Evolutionary conservation across 1,140 invertebrate genomes (phyloP).

Genomic region (Charaxes varanes): DNA sequence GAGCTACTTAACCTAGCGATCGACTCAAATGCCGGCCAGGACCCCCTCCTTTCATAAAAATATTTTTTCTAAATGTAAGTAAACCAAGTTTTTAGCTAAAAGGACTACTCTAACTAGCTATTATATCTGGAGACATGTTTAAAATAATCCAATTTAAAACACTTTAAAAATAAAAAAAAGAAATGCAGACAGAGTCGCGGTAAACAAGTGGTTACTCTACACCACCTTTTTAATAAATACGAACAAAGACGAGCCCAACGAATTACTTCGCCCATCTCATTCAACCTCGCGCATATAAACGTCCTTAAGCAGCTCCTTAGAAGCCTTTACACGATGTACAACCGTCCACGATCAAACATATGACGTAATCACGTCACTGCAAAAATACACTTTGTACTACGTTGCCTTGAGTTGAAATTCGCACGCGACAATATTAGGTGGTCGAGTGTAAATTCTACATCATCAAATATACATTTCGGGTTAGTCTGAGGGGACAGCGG

Average conservation of each 20-base stretch:
- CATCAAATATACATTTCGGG: conserved; percentile 60
- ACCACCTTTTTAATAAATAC: conserved; percentile 16
- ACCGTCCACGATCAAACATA: not conserved
- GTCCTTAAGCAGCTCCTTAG: conserved; percentile 22
- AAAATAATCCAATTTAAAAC: too few relatives aligned
- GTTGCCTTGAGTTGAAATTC: not conserved
- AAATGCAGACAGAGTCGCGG: too few relatives aligned
- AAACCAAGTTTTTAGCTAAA: too few relatives aligned
- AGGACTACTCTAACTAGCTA: too few relatives aligned
- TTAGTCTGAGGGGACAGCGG: conserved; percentile 34
- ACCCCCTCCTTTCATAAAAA: too few relatives aligned
- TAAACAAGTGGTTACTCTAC: too few relatives aligned
- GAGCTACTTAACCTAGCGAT: too few relatives aligned
- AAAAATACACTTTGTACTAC: conserved; percentile 1
- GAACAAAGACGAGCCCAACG: conserved; percentile 17
- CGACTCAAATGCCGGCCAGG: too few relatives aligned
- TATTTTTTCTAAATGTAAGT: too few relatives aligned
- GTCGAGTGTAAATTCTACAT: conserved; percentile 18
- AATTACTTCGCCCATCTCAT: conserved; percentile 17
- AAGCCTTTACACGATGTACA: conserved; percentile 34
- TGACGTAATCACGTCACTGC: not conserved
- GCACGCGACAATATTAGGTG: not conserved
- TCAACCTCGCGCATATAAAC: conserved; percentile 21
- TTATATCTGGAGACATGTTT: too few relatives aligned
- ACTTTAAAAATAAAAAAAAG: too few relatives aligned